Evolutionary conservation across 64 coral and sea anemone species (phyloP), one percentile per base, ranked within the genome.

Genomic region (Pocillopora verrucosa): DNA sequence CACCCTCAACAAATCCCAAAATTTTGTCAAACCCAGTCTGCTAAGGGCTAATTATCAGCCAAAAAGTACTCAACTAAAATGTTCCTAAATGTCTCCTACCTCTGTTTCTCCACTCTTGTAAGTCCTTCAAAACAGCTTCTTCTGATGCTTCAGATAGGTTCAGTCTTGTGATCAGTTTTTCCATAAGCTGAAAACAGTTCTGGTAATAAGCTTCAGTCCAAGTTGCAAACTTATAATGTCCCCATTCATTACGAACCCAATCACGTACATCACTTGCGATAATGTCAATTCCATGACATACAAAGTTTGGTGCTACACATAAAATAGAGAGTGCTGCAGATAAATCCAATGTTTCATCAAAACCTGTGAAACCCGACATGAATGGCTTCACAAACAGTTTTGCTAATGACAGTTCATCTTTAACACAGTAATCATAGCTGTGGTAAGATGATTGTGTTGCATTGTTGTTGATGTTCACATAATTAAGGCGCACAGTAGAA

Each of bases 211-310:
- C 26, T 25, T 60, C 72, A 56, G 61, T 83, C 94, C 94, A 95
- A 16, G 0, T 37, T 12, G 79, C 61, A 73, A 92, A 95, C 20
- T 88, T 89, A 56, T 85, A 92, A 56, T 95, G 94, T 13, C 78
- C 94, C 94, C 94, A 95, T 58, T 95, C 89, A 75, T 95, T 95
- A 14, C 89, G 80, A 16, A 95, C 94, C 12, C 65, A 37, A 11
- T 73, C 65, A 6, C 86, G 56, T 6, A 95, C 89, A 62, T 92
- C 78, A 36, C 16, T 72, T n/a, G 94, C 89, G 11, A 77, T 59
- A 12, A 9, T 41, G 61, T 92, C 60, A 37, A 92, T 56, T 58
- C 34, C 57, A 58, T 19, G 1, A 34, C 0, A 83, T 60, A 80
- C 56, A 72, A 95, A 95, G 10, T 75, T 72, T 62, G 89, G 90